Percentiles rank a stretch among this genome's conserved stretches.
Evolutionary conservation across 2,888 invertebrate species (phyloP).

Genomic region (Saturnia japonica): DNA sequence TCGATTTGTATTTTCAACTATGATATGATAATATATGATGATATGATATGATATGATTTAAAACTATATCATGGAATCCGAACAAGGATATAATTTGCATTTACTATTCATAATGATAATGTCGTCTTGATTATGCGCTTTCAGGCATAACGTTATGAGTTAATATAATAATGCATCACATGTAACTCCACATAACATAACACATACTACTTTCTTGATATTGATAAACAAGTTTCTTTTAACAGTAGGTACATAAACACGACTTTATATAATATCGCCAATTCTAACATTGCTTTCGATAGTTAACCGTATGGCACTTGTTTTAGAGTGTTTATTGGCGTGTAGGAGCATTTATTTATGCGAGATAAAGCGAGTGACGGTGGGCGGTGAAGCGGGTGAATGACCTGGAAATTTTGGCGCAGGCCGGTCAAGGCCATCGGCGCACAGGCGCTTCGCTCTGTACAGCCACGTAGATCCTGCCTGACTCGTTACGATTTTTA

Average conservation of each 20-base stretch:
- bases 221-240: conserved; percentile 77
- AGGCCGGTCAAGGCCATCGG: conserved; percentile 79
- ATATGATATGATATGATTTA: not conserved
- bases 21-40: not conserved
- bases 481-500: conserved; percentile 15
- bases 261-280: conserved; percentile 68
- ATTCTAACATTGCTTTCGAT: conserved; percentile 25
- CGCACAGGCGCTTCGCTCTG: conserved; percentile 56
- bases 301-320: conserved; percentile 37
- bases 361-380: conserved; percentile 75
- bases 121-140: not conserved
- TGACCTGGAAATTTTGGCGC: conserved; percentile 81
- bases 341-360: conserved; percentile 56
- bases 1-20: not conserved
- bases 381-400: conserved; percentile 75
- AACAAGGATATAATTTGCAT: not conserved
- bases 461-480: conserved; percentile 22
- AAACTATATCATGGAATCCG: not conserved
- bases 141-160: not conserved
- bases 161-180: conserved; percentile 37
- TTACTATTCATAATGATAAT: not conserved
- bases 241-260: conserved; percentile 71
- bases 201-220: conserved; percentile 52
- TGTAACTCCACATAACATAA: conserved; percentile 45
- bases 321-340: conserved; percentile 48